These are phyloP conservation scores for Noctua janthina DNA, from an alignment of 2,888 invertebrate species.

Conservation along the genomic window DNA sequence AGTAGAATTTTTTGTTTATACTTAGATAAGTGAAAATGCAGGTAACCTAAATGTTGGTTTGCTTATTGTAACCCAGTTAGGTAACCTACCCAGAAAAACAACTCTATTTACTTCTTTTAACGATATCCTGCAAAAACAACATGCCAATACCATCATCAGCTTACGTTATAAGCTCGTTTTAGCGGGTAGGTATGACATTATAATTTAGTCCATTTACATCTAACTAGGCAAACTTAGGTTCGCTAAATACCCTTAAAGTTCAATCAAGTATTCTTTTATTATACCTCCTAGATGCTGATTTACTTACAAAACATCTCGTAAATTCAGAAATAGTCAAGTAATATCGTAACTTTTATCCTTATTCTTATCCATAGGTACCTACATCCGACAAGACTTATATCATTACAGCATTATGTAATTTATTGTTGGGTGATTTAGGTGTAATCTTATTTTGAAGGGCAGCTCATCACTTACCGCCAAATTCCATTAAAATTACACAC, in stretches of 20 bases:
- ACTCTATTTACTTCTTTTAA: neutral
- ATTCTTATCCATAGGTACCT: neutral
- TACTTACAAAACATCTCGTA: neutral
- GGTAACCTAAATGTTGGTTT: neutral
- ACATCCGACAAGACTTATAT: conserved; percentile 26
- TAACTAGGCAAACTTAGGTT: neutral
- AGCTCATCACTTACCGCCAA: conserved; percentile 53
- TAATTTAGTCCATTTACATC: neutral
- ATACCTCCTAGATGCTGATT: neutral
- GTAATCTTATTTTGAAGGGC: conserved; percentile 51
- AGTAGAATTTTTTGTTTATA: neutral
- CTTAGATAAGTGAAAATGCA: neutral
- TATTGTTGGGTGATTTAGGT: conserved; percentile 22
- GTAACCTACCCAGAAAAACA: neutral
- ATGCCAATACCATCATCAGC: neutral
- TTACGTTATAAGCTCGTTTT: neutral
- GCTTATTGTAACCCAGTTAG: neutral
- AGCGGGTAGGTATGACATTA: neutral
- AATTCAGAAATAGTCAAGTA: neutral
- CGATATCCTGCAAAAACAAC: neutral
- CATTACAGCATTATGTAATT: conserved; percentile 48
- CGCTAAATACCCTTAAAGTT: neutral
- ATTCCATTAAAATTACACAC: conserved; percentile 61
- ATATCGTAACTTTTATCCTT: neutral
- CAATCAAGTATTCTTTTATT: neutral